Base-by-base conservation (phyloP, 2,113 vertebrate genomes). In the Apeltes quadracus region DNA sequence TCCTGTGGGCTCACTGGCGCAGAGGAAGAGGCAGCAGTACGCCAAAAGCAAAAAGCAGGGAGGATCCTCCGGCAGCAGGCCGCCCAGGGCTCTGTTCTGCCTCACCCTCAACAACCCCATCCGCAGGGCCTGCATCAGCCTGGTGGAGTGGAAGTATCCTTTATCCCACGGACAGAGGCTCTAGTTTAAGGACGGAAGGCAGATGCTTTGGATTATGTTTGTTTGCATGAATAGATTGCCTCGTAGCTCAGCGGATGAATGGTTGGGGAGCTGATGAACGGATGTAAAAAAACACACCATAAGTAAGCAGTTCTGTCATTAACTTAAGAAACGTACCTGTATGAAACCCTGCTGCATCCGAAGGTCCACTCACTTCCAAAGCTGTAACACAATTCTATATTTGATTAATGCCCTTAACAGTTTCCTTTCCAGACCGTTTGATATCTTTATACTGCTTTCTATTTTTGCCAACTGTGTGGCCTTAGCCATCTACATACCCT, bases 141-240 rank as follows among this genome's bases (percentile, higher is more conserved):
- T 99, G 88, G 98, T 99, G 93, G 98, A 99, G 94, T 99, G 98
- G 98, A 99, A 99, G 97, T 99, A 99, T 99, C 98, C 96, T 98
- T 87, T 56, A 73, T 7, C 8, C n/a, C 13, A 51, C 0, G 56
- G 15, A 64, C 18, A 29, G 13, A 32, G 23, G 34, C 10, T 43
- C 1, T 36, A 15, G 27, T 50, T 67, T 2, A 44, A 55, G 54
- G 22, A 64, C 41, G 54, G 23, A 48, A 29, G 53, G 25, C 39
- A 70, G 36, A 43, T 44, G 56, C 32, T 27, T 53, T 41, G 3
- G 48, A 55, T 69, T 58, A 5, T 25, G 25, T 44, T 44, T 54
- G 43, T 62, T 22, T 69, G 20, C 38, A 18, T 29, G 16, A 10
- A 54, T 29, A n/a, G 14, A 53, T 66, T 39, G 32, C 38, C 57